These are phyloP conservation scores for Tyrophagus putrescentiae DNA, from an alignment of 1,140 invertebrate genomes.

Conservation along the genomic window DNA sequence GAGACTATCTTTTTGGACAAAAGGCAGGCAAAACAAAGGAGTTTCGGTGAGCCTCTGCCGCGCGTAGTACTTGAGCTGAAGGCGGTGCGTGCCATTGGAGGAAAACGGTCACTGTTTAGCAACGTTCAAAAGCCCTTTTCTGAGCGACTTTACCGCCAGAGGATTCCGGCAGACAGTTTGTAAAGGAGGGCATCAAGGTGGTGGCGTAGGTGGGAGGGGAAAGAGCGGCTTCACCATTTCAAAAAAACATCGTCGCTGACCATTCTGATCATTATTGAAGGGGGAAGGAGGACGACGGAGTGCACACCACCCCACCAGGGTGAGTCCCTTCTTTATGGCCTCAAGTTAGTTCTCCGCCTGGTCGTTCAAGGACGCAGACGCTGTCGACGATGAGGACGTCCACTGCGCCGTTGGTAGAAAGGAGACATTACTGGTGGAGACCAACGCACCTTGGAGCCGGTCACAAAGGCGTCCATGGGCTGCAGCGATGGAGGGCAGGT, in stretches of 20 bases:
- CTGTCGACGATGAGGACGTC: conserved; percentile 98
- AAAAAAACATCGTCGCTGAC: no score
- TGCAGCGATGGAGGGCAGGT: conserved; percentile 72
- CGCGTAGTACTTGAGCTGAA: conserved; percentile 76
- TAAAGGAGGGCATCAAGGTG: conserved; percentile 83
- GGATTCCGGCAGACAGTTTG: conserved; percentile 89
- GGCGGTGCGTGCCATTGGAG: conserved; percentile 45
- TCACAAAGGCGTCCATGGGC: no score
- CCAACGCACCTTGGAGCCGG: conserved; percentile 61
- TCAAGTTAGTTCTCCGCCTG: conserved; percentile 64
- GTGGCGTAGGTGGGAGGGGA: conserved; percentile 56
- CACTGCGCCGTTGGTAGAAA: conserved; percentile 62
- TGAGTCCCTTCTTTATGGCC: conserved; percentile 65
- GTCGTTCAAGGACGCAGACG: conserved; percentile 47
- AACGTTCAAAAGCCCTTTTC: conserved; percentile 55
- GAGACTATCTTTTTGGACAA: conserved; percentile 46
- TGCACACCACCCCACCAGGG: conserved; percentile 80
- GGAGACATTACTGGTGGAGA: conserved; percentile 84
- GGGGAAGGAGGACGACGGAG: conserved; percentile 62
- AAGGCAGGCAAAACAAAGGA: conserved; percentile 73
- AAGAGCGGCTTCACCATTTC: conserved; percentile 58
- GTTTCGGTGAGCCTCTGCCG: conserved; percentile 58
- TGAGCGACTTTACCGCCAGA: conserved; percentile 50
- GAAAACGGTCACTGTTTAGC: conserved; percentile 50
- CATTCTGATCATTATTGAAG: conserved; percentile 56